A percentile compares a stretch with the other conserved stretches of the same genome.
phyloP scores from a whole-genome alignment of 2,113 vertebrate genomes.

The Malurus cyaneus region DNA sequence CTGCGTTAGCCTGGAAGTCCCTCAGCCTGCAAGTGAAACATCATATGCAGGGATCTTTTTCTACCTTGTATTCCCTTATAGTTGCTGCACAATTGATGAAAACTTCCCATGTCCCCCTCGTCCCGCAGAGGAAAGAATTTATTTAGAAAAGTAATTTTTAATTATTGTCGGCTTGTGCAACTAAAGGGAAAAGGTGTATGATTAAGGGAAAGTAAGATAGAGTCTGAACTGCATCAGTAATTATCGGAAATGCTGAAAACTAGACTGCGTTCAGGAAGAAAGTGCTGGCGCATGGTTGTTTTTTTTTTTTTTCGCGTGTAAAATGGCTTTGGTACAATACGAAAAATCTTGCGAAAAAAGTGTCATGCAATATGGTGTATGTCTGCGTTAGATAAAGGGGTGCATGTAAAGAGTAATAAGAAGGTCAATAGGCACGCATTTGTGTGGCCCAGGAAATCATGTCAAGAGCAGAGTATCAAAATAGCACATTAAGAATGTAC shows the following conservation, averaged over 20 bases:
- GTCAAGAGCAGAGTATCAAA: background rate
- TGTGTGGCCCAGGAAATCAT: background rate
- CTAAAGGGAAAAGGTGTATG: background rate
- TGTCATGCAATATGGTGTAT: background rate
- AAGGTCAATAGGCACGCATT: background rate
- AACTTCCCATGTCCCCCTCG: rapidly evolving
- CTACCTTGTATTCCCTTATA: background rate
- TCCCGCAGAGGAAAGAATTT: no score
- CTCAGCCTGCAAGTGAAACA: background rate
- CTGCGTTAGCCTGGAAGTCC: background rate
- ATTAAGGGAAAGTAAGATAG: background rate
- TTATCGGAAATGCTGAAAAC: no score
- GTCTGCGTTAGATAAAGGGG: background rate
- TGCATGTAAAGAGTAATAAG: background rate
- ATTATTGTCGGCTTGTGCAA: background rate
- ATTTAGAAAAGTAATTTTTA: background rate
- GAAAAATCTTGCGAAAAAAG: background rate
- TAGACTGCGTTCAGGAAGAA: background rate
- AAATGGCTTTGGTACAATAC: background rate
- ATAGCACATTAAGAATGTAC: background rate
- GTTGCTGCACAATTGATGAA: background rate
- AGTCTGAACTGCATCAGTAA: no score
- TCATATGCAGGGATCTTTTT: background rate
- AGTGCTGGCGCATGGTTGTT: background rate
- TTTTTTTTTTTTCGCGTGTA: background rate